Conservation (phyloP, 2,888 invertebrate species). For the Luperina nickerlii region DNA sequence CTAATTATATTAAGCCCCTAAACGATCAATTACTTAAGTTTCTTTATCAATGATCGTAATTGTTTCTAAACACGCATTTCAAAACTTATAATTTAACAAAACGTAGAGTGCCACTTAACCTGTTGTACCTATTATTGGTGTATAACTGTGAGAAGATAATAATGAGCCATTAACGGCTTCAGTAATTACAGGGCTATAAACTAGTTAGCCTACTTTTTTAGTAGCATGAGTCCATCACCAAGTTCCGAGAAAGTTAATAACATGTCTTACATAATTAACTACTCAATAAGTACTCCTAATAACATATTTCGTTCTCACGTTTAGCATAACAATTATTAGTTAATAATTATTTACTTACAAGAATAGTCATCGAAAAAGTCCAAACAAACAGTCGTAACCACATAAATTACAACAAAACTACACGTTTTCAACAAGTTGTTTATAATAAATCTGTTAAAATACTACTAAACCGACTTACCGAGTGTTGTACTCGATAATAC, state of each 20-base stretch:
- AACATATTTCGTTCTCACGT: not conserved
- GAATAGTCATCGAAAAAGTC: conserved; percentile 14
- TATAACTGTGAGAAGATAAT: conserved; percentile 19
- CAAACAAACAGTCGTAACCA: conserved; percentile 17
- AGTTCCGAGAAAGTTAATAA: conserved; percentile 14
- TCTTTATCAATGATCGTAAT: conserved; percentile 32
- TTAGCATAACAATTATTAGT: not conserved
- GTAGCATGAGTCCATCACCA: conserved; percentile 3
- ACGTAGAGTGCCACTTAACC: conserved; percentile 11
- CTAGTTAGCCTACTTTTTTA: conserved; percentile 5
- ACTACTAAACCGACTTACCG: conserved; percentile 56
- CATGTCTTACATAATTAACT: not conserved
- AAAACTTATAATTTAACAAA: conserved; percentile 6
- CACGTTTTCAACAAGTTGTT: conserved; percentile 42
- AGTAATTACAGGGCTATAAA: conserved; percentile 29
- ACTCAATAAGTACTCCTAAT: not conserved
- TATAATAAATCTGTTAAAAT: conserved; percentile 32
- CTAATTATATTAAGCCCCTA: conserved; percentile 3
- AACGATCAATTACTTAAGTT: conserved; percentile 35
- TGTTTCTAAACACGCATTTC: conserved; percentile 37
- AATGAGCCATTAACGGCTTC: conserved; percentile 5
- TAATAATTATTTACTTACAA: conserved; percentile 27
- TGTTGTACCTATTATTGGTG: not conserved
- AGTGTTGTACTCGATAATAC: conserved; percentile 47
- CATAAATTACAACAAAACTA: conserved; percentile 24